Percentiles rank a stretch among this genome's conserved stretches.
phyloP scores from a whole-genome alignment of 2,113 vertebrate genomes.

The Mungos mungo region DNA sequence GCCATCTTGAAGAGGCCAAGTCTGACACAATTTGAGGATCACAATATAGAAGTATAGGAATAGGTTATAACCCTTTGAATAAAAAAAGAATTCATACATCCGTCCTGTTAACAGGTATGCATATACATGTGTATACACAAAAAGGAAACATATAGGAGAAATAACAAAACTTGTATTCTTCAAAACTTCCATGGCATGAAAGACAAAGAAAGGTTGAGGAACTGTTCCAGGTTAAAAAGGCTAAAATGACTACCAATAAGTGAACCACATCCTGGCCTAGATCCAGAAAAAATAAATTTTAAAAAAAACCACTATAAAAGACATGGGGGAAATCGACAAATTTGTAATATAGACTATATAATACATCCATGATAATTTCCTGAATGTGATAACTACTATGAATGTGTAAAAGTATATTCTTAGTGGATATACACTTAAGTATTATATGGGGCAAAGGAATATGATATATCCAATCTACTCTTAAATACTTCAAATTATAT shows the following conservation, averaged over 20 bases:
- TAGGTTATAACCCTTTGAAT: not conserved
- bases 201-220: not conserved
- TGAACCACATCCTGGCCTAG: not conserved
- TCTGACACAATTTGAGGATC: not conserved
- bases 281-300: not conserved
- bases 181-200: not conserved
- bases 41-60: not conserved
- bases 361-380: not conserved
- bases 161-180: not conserved
- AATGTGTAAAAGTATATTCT: not conserved
- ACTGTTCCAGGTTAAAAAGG: not conserved
- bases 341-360: not conserved
- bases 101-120: not conserved
- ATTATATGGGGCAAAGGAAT: not conserved
- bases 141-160: not conserved
- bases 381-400: not conserved
- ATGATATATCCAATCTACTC: not conserved
- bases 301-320: not conserved
- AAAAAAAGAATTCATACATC: not conserved
- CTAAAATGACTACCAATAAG: not conserved
- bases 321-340: not conserved
- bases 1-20: not conserved
- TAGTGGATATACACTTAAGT: not conserved
- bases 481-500: not conserved
- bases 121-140: not conserved